These are phyloP conservation scores for Nymphicus hollandicus DNA, from an alignment of 2,113 vertebrate genomes.

Conservation along the genomic window DNA sequence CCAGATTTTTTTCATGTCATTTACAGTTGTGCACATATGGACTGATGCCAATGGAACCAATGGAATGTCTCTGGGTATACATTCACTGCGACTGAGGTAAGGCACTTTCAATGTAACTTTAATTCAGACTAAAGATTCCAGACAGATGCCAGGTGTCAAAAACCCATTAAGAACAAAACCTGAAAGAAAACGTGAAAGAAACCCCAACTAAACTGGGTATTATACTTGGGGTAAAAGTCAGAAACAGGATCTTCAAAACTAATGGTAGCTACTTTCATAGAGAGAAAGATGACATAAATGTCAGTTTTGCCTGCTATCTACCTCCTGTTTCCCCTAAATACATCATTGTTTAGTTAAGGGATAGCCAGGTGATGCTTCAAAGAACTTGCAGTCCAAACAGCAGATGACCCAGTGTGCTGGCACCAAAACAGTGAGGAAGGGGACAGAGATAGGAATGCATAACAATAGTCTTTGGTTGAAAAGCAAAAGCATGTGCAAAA, in stretches of 20 bases:
- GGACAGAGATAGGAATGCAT: not conserved
- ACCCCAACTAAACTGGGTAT: not conserved
- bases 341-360: not conserved
- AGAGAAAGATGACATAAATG: not conserved
- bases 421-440: not conserved
- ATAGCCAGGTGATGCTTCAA: not conserved
- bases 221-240: not conserved
- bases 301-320: not conserved
- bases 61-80: conserved; percentile 18
- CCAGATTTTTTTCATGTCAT: conserved; percentile 45
- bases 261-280: not conserved
- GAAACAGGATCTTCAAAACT: not conserved
- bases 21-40: conserved; percentile 19
- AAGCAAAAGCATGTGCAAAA: not conserved
- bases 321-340: not conserved
- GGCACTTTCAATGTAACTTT: not conserved
- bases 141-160: not conserved
- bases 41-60: not conserved
- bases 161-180: not conserved
- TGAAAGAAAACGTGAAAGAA: not conserved
- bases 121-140: not conserved
- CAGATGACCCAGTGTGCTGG: not conserved
- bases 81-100: not conserved
- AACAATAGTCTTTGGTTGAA: not conserved
- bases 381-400: not conserved